Base-by-base conservation (phyloP, 1,140 invertebrate genomes). In the Drosophila cardini region DNA sequence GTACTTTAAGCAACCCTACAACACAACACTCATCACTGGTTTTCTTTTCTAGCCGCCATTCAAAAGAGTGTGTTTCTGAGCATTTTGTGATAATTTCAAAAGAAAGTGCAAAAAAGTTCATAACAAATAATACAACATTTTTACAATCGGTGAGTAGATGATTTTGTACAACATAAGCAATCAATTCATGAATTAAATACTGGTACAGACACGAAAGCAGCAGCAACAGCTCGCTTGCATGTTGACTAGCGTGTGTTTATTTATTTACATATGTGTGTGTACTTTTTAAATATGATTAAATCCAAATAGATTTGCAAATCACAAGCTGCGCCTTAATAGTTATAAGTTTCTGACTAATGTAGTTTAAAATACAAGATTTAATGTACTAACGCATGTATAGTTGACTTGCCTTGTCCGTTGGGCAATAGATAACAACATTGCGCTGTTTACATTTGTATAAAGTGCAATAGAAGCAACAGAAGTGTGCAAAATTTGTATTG, bases 371-470 rank as follows among this genome's bases (percentile, higher is more conserved):
- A 46, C 32, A 58, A 9, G 16, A 61, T 48, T 57, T 48, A 2
- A 15, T 16, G 26, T 56, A 34, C 30, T 61, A 45, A 16, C 50
- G 46, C 57, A 60, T 53, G 55, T 46, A 65, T 40, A 18, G 50
- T 48, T 57, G 15, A 16, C 21, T 13, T 56, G 34, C 67, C 48
- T 82, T 81, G 75, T 76, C 82, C 82, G 82, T 86, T 86, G 82
- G 79, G 38, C 61, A 15, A 76, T 75, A 36, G 68, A 43, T 72
- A 86, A 87, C 53, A 87, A 86, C 75, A 70, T 62, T 70, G 34
- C 42, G 45, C 32, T 6, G n/a, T 18, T 36, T 38, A 10, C 56
- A 78, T 72, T 38, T 60, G 63, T 11, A 2, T 30, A 34, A 13
- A 32, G 8, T 2, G 32, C 9, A 5, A 11, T 18, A 45, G n/a